Base-by-base conservation (phyloP, 2,888 invertebrate species). In the Belgica antarctica region DNA sequence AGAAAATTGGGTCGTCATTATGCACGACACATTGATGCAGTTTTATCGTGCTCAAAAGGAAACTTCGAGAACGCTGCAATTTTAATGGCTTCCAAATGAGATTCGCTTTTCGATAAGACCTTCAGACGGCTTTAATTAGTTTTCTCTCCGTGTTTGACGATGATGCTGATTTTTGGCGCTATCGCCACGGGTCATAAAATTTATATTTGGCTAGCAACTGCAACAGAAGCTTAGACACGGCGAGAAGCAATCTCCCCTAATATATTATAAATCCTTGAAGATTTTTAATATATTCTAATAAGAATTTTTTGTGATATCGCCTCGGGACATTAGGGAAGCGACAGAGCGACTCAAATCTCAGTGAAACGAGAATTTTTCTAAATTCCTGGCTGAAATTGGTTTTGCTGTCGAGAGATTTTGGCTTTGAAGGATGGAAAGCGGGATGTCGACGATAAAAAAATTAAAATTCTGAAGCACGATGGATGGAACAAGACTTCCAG, bases 1-100 rank as follows among this genome's bases (percentile, higher is more conserved):
- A 62, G 24, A n/a, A 47, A 65, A 65, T 47, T 65, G 65, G 65
- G 65, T 68, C 68, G 57, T 68, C 57, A 68, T 68, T 68, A 68
- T 68, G 57, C 68, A 24, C 19, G 52, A 57, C 57, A 68, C 68
- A 68, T 68, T 68, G 57, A 68, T 68, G 68, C 68, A 68, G 52
- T 31, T 68, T 24, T 52, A n/a, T 12, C 22, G 2, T 5, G 3
- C 12, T 3, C 2, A 57, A 17, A 15, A 27, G 65, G 4, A n/a
- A n/a, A n/a, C n/a, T n/a, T n/a, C n/a, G n/a, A 62, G 24, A 24
- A 62, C 17, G 17, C 36, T 17, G 5, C 5, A 31, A 12, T 17
- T 65, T 34, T 62, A 46, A 65, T 65, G 24, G 65, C 25, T 68
- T 68, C 57, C 57, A 68, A 68, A 68, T 68, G 68, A 68, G 68